Percentiles rank a stretch among this genome's conserved stretches.
Evolutionary conservation across 2,113 vertebrate species (phyloP).

Genomic region (Chloropsis hardwickii): DNA sequence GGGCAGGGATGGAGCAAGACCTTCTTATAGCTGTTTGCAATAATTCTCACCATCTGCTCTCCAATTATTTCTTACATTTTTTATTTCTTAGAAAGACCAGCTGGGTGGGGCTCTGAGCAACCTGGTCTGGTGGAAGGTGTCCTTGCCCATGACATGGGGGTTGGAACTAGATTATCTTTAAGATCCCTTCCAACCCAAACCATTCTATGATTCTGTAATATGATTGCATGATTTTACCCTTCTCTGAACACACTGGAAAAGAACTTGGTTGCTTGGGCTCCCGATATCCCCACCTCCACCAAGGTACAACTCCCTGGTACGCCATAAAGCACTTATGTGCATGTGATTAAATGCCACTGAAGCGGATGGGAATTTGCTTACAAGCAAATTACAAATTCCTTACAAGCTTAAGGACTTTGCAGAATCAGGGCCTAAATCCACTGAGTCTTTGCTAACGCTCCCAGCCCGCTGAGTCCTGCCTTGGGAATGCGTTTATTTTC

Average conservation of each 20-base stretch:
- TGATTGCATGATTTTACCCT: background rate
- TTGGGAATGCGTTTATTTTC: constrained; percentile 35
- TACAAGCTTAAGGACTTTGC: constrained; percentile 51
- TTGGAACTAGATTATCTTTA: background rate
- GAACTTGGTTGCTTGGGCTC: background rate
- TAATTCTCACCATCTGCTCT: background rate
- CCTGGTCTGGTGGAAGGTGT: background rate
- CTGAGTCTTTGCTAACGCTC: background rate
- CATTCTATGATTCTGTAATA: background rate
- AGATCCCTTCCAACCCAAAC: background rate
- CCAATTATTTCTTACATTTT: background rate
- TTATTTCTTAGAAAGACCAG: background rate
- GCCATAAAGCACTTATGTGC: background rate
- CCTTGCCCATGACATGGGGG: background rate
- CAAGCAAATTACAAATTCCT: constrained; percentile 59
- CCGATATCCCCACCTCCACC: background rate
- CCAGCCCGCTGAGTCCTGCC: background rate
- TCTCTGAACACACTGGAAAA: background rate
- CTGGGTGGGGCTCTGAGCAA: background rate
- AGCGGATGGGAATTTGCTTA: constrained; percentile 34
- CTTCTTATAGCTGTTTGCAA: background rate
- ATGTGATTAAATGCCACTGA: constrained; percentile 29
- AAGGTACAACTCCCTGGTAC: background rate
- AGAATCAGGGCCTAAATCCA: constrained; percentile 47
- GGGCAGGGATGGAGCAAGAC: background rate